Percentiles rank a stretch among this genome's conserved stretches.
Evolutionary conservation across 2,113 vertebrate species (phyloP).

Genomic region (Probosciger aterrimus): DNA sequence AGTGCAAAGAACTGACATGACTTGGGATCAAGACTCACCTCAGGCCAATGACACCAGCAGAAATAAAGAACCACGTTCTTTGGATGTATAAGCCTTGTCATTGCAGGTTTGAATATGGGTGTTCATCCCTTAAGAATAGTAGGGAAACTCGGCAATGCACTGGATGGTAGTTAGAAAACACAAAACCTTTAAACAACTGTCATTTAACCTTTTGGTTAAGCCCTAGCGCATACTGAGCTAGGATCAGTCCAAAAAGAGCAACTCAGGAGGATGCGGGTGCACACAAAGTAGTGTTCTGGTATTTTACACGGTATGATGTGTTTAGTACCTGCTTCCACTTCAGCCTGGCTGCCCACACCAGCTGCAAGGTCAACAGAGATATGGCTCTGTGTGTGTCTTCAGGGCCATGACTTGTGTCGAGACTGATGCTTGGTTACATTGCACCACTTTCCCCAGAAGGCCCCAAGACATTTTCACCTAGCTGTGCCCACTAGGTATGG

Average conservation of each 20-base stretch:
- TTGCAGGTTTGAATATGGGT: not conserved
- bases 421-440: not conserved
- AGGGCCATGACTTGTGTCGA: accelerated
- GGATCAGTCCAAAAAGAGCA: not conserved
- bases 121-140: not conserved
- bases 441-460: not conserved
- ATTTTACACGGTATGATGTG: accelerated
- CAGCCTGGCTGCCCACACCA: not conserved
- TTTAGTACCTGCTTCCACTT: not conserved
- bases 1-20: not conserved
- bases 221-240: not conserved
- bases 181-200: not conserved
- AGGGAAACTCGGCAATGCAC: not conserved
- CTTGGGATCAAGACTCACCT: not conserved
- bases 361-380: not conserved
- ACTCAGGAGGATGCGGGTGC: not conserved
- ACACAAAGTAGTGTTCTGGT: not conserved
- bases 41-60: not conserved
- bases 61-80: not conserved
- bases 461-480: not conserved
- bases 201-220: not conserved
- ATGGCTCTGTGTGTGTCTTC: not conserved
- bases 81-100: not conserved
- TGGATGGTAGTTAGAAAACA: not conserved
- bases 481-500: not conserved